Percentiles rank a stretch among this genome's conserved stretches.
Evolutionary conservation across 2,797 vertebrate genomes (phyloP).

Genomic region (Jordanella pulchra): DNA sequence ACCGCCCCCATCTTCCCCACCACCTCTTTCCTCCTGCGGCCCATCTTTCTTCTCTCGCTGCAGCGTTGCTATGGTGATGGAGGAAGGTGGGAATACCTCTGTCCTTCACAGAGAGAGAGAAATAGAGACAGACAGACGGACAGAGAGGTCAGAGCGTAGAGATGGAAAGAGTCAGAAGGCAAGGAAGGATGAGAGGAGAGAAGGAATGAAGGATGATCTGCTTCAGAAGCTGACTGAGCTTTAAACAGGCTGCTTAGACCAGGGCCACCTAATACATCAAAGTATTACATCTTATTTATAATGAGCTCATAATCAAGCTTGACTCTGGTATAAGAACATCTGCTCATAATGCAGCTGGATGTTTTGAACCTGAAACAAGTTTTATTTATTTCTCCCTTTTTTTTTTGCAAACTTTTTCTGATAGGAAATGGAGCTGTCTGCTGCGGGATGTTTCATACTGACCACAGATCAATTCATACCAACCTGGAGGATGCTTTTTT

Average conservation of each 20-base stretch:
- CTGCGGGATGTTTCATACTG: no score
- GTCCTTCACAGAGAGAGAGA: constrained; percentile 78
- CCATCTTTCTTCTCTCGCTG: constrained; percentile 78
- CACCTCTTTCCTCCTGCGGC: constrained; percentile 57
- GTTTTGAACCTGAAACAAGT: no score
- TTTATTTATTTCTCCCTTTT: no score
- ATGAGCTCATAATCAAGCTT: no score
- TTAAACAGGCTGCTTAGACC: constrained; percentile 53
- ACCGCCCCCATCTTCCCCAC: constrained; percentile 12
- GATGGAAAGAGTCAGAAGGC: constrained; percentile 2
- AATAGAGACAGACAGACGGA: constrained; percentile 33
- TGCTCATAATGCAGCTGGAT: no score
- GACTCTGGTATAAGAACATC: no score
- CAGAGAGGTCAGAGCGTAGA: constrained; percentile 20
- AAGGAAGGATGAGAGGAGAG: not conserved
- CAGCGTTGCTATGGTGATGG: constrained; percentile 80
- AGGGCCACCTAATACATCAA: no score
- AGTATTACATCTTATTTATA: no score
- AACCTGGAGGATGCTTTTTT: no score
- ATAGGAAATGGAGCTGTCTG: no score
- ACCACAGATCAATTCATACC: no score
- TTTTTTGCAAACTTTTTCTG: no score
- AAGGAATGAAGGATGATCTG: constrained; percentile 23
- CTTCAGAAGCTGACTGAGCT: constrained; percentile 36
- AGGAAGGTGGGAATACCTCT: constrained; percentile 84